A percentile compares a stretch with the other conserved stretches of the same genome.
Evolutionary conservation across 1,140 invertebrate species (phyloP).

Genomic region (Venustaconcha ellipsiformis): DNA sequence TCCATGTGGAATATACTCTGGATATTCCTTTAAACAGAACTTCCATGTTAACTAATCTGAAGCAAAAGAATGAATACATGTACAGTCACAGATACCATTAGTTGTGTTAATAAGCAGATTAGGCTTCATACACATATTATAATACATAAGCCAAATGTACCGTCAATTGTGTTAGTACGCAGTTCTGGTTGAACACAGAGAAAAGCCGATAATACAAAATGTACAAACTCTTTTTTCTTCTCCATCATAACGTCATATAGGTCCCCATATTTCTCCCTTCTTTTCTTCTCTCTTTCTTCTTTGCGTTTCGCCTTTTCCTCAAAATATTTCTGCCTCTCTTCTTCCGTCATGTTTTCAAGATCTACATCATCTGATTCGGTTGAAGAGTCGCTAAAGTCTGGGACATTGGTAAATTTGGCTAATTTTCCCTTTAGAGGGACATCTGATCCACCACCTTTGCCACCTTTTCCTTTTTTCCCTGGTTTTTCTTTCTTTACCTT

Average conservation of each 20-base stretch:
- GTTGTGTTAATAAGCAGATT: too few species aligned
- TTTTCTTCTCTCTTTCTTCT: conserved; percentile 54
- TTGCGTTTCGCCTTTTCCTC: conserved; percentile 56
- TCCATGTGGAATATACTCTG: too few species aligned
- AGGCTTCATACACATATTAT: too few species aligned
- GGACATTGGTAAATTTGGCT: conserved; percentile 22
- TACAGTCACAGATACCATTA: too few species aligned
- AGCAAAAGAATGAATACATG: too few species aligned
- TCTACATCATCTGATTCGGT: conserved; percentile 64
- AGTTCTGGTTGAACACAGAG: too few species aligned
- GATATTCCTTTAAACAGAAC: too few species aligned
- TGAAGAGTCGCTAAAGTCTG: conserved; percentile 57
- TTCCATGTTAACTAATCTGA: too few species aligned
- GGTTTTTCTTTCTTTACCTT: conserved; percentile 56
- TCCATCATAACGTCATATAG: conserved; percentile 66
- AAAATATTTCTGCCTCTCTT: conserved; percentile 62
- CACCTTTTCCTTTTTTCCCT: conserved; percentile 37
- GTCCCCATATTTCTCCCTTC: conserved; percentile 67
- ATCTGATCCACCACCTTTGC: conserved; percentile 36
- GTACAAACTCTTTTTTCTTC: conserved; percentile 61
- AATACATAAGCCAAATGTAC: too few species aligned
- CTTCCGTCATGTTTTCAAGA: conserved; percentile 66
- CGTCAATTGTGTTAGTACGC: too few species aligned
- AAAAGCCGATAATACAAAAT: not conserved
- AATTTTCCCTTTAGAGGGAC: conserved; percentile 3